Base-by-base conservation (phyloP, 2,888 invertebrate species). In the Liodrosophila aerea region DNA sequence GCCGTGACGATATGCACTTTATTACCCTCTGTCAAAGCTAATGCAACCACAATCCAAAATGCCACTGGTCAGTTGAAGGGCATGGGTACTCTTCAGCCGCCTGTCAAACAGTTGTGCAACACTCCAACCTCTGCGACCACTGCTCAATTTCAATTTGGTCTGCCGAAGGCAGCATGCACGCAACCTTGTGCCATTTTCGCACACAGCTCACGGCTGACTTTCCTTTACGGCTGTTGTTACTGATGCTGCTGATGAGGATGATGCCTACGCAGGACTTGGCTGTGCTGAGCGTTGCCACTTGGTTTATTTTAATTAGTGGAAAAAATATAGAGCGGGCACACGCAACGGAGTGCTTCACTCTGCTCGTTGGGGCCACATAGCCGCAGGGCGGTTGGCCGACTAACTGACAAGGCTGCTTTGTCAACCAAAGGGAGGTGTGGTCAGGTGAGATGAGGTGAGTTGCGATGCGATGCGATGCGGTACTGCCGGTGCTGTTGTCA, bases 281-380 rank as follows among this genome's bases (percentile, higher is more conserved):
- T 33, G 16, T 56, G 65, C 49, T 41, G 52, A 59, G 62, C 61
- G 63, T 63, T 75, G 73, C 65, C 71, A 71, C 84, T 81, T 82
- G 70, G 77, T 82, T 82, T 84, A 82, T 82, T 82, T 77, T 82
- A 82, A 82, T 82, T 82, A 82, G 84, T 83, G 81, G 60, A 75
- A 76, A 74, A 80, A 80, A 78, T 76, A 76, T 80, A 63, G 71
- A 67, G 56, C 65, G 51, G 39, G 64, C 47, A 54, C 78, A 78
- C 82, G 78, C 82, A 78, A 81, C 70, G 73, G 59, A 76, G 76
- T 72, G 76, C 73, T 71, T 66, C 75, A 81, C 71, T 82, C 76
- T 81, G 77, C 72, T 64, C 52, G 64, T 46, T 69, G 52, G 39
- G 51, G 69, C 44, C 76, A 74, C 60, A 83, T 64, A 77, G 81